Percentiles rank a stretch among this genome's conserved stretches.
These are phyloP conservation scores for Mongoloraphidia duomilia DNA, from an alignment of 2,888 invertebrate genomes.

Conservation along the genomic window DNA sequence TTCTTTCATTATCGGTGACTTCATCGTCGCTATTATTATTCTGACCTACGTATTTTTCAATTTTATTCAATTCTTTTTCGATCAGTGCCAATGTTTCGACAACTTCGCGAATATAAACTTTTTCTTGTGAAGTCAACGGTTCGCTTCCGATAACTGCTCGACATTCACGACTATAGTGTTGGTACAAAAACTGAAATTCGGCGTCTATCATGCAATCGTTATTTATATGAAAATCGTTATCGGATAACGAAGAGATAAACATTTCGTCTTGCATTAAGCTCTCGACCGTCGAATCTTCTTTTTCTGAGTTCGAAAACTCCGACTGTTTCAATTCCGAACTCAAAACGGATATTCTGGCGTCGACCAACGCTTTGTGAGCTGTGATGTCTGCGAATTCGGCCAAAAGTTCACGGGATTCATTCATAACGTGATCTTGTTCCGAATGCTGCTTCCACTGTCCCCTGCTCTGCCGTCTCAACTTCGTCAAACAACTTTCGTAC, in stretches of 20 bases:
- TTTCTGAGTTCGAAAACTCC: neutral
- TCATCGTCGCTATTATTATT: slow-evolving; percentile 8
- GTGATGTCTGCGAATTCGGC: slow-evolving; percentile 55
- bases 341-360: slow-evolving; percentile 57
- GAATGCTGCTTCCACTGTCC: slow-evolving; percentile 31
- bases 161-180: slow-evolving; percentile 47
- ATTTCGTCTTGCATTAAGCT: slow-evolving; percentile 26
- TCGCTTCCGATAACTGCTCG: slow-evolving; percentile 32
- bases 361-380: slow-evolving; percentile 60
- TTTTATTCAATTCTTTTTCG: slow-evolving; percentile 14
- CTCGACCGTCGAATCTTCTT: slow-evolving; percentile 17
- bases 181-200: slow-evolving; percentile 52
- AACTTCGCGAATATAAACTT: slow-evolving; percentile 14
- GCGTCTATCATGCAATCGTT: slow-evolving; percentile 38
- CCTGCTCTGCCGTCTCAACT: slow-evolving; percentile 34
- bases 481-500: slow-evolving; percentile 48
- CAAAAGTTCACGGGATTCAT: slow-evolving; percentile 36
- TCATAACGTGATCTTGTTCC: slow-evolving; percentile 32
- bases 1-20: neutral
- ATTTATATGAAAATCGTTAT: slow-evolving; percentile 16
- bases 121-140: slow-evolving; percentile 2
- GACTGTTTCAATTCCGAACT: slow-evolving; percentile 34
- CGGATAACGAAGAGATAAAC: slow-evolving; percentile 19
- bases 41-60: slow-evolving; percentile 10
- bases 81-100: slow-evolving; percentile 11